A percentile compares a stretch with the other conserved stretches of the same genome.
phyloP scores from a whole-genome alignment of 2,888 invertebrate genomes.

The Himalopsyche kuldschensis region DNA sequence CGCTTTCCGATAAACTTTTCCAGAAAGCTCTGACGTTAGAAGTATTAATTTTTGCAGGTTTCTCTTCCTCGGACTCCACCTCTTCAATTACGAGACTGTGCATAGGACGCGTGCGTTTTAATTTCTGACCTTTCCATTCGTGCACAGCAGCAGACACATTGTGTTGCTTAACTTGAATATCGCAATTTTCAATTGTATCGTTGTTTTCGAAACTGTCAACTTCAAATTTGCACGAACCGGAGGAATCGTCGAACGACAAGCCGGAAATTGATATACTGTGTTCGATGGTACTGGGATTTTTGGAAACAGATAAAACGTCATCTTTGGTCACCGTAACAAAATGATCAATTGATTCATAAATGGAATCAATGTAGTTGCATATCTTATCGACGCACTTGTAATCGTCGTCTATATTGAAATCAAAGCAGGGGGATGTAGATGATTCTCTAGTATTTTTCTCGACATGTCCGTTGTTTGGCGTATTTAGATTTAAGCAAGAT shows the following conservation, averaged over 20 bases:
- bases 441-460: not conserved
- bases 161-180: not conserved
- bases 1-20: slow-evolving; percentile 25
- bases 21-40: slow-evolving; percentile 11
- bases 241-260: slow-evolving; percentile 28
- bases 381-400: slow-evolving; percentile 7
- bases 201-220: not conserved
- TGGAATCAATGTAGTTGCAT: slow-evolving; percentile 13
- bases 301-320: not conserved
- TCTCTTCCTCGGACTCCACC: not conserved
- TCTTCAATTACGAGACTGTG: not conserved
- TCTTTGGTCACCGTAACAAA: not conserved
- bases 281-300: not conserved
- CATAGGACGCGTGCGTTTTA: not conserved
- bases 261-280: slow-evolving; percentile 14
- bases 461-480: not conserved
- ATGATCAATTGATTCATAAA: slow-evolving; percentile 8
- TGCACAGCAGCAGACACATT: not conserved
- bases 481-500: not conserved
- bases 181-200: not conserved
- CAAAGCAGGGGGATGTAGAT: not conserved
- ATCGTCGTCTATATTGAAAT: not conserved
- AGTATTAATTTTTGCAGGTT: not conserved
- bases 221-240: not conserved
- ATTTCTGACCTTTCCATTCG: not conserved